Percentiles rank a stretch among this genome's conserved stretches.
Conservation (phyloP, 2,888 invertebrate species). For the Callimorpha dominula region DNA sequence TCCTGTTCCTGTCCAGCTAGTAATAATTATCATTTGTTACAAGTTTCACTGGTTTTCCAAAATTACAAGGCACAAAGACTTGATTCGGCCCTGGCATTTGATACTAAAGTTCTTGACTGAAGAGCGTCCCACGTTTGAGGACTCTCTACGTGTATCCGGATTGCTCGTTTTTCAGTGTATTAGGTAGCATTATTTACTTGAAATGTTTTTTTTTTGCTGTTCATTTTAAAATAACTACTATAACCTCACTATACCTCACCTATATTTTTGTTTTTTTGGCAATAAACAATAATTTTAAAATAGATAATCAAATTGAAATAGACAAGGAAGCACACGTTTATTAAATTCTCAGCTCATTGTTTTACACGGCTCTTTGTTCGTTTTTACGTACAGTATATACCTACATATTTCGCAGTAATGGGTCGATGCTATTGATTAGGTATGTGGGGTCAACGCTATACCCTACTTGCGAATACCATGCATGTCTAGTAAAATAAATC, state of each 20-base stretch:
- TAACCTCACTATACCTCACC: background rate
- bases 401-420: slow-evolving; percentile 42
- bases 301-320: background rate
- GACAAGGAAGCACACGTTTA: background rate
- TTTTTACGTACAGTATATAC: background rate
- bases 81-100: background rate
- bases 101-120: background rate
- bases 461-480: slow-evolving; percentile 67
- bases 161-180: slow-evolving; percentile 2
- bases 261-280: background rate
- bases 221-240: background rate
- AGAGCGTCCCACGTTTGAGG: background rate
- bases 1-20: too few species aligned
- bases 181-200: background rate
- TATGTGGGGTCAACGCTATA: slow-evolving; percentile 53
- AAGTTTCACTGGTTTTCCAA: background rate
- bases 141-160: background rate
- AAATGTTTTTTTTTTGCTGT: background rate
- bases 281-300: background rate
- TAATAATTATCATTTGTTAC: too few species aligned
- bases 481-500: slow-evolving; percentile 61
- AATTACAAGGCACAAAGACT: background rate
- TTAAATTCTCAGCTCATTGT: background rate
- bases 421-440: slow-evolving; percentile 74
- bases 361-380: background rate